These are phyloP conservation scores for Oreochromis mossambicus DNA, from an alignment of 2,797 vertebrate genomes.

Conservation along the genomic window DNA sequence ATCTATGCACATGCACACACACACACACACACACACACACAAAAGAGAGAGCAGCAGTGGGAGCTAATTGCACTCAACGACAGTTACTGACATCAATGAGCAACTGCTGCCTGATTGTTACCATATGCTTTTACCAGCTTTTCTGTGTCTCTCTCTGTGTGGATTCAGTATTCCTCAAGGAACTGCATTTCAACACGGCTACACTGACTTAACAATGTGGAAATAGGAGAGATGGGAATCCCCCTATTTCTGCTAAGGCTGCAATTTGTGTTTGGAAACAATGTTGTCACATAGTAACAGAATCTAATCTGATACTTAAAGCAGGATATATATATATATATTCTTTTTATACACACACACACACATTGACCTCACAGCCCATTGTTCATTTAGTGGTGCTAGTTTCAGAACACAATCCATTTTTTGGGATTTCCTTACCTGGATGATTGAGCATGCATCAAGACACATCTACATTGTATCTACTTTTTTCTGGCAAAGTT, in stretches of 20 bases:
- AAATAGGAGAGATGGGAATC: conserved; percentile 53
- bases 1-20: conserved; percentile 1
- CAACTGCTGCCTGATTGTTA: conserved; percentile 70
- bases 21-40: neutral
- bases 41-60: conserved; percentile 24
- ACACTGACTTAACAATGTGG: conserved; percentile 36
- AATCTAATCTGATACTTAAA: conserved; percentile 9
- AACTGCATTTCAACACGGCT: conserved; percentile 61
- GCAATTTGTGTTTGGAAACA: conserved; percentile 52
- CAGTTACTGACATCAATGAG: conserved; percentile 73
- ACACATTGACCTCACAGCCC: neutral
- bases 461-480: neutral
- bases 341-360: no score
- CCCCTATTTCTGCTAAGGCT: conserved; percentile 40
- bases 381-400: neutral
- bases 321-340: neutral
- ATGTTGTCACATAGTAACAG: conserved; percentile 1
- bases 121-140: conserved; percentile 63
- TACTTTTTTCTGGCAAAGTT: neutral
- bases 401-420: neutral
- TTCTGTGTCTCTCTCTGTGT: conserved; percentile 16
- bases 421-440: neutral
- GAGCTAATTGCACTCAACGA: conserved; percentile 66
- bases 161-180: conserved; percentile 46
- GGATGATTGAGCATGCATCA: neutral